Evolutionary conservation across 2,888 invertebrate species (phyloP), one percentile per base, ranked within the genome.

Genomic region (Lypha dubia): DNA sequence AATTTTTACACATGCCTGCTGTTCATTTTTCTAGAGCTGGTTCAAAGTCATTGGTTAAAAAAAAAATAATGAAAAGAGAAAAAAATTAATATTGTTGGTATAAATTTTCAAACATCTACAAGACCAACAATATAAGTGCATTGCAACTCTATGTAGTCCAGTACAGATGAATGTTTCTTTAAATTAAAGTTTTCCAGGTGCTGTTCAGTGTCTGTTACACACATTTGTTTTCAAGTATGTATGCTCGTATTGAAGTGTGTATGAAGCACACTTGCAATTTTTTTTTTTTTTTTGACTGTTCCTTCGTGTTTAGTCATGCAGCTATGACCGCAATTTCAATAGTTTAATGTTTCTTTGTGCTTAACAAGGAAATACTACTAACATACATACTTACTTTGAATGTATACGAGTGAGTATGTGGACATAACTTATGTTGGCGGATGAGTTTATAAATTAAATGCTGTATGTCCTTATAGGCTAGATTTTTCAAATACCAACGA

Each of bases 1-100:
- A 65, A 71, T 65, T 79, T 62, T 79, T 35, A 53, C 46, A 73
- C 79, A 73, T 73, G 28, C 71, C 24, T 38, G 51, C 20, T 58
- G 51, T 73, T 68, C 63, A 49, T 53, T 67, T 77, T 74, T 81
- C 73, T 77, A 84, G 76, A 80, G 71, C 84, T 84, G 84, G 84
- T 84, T 84, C 84, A 84, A 84, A 84, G 84, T 84, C 84, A 84
- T 73, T 77, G 71, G 76, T 63, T 77, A n/a, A 13, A 58, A 15
- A 15, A 75, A 49, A 60, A n/a, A n/a, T n/a, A n/a, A n/a, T n/a
- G n/a, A n/a, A 35, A 7, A 51, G 22, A 35, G 13, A 32, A 81
- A 46, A 24, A 46, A 38, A 17, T 15, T 49, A 46, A 32, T 22
- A 28, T 46, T 65, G 13, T 49, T 11, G 24, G 3, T 53, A 13